A percentile compares a stretch with the other conserved stretches of the same genome.
phyloP scores from a whole-genome alignment of 2,797 vertebrate species.

The Gallirallus australis region DNA sequence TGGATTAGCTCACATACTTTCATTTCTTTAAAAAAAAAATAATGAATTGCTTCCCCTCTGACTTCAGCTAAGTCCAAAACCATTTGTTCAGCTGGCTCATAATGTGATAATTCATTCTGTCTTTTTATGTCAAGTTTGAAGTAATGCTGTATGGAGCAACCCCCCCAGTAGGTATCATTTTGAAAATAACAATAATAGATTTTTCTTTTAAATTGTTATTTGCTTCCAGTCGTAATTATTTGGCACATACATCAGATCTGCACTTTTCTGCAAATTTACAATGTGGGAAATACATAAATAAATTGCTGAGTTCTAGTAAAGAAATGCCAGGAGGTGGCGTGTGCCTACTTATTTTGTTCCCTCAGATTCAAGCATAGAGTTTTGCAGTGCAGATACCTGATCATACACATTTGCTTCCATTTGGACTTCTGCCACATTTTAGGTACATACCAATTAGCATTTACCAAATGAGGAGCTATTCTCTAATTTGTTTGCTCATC shows the following conservation, averaged over 20 bases:
- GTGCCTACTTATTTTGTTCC: constrained; percentile 1
- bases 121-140: neutral
- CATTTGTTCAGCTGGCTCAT: neutral
- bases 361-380: neutral
- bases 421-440: neutral
- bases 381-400: neutral
- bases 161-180: neutral
- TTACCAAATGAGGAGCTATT: constrained; percentile 9
- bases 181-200: neutral
- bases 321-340: constrained; percentile 49
- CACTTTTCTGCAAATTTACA: neutral
- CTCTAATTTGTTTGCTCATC: neutral
- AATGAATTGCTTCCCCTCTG: too few species aligned
- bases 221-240: neutral
- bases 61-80: neutral
- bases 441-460: neutral
- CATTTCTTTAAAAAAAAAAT: neutral
- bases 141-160: neutral
- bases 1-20: neutral
- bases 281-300: neutral
- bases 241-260: neutral
- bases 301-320: neutral
- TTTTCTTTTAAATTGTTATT: neutral
- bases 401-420: neutral
- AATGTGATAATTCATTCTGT: neutral